phyloP scores from a whole-genome alignment of 2,797 vertebrate genomes.

The Falco berigora region DNA sequence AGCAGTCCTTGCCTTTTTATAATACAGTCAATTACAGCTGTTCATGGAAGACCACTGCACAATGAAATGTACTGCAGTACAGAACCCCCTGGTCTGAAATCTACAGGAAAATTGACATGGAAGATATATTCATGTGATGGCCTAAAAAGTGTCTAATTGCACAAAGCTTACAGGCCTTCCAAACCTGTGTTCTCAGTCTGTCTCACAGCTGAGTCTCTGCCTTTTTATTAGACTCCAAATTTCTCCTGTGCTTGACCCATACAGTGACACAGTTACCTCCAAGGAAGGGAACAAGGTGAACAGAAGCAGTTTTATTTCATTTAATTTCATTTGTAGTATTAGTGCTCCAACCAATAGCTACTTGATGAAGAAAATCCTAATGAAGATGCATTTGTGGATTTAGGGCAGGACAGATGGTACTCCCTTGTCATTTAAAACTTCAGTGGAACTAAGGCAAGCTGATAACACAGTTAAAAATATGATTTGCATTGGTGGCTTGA shows the following conservation, averaged over 20 bases:
- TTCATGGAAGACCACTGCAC: neutral
- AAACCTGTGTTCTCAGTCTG: neutral
- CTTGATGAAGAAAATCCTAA: neutral
- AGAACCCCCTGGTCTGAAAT: neutral
- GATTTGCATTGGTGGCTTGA: neutral
- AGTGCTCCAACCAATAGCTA: neutral
- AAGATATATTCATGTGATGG: too few relatives aligned
- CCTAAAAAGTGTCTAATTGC: neutral
- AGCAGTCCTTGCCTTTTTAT: neutral
- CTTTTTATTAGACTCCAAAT: neutral
- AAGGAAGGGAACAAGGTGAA: neutral
- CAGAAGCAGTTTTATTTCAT: neutral
- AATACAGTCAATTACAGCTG: neutral
- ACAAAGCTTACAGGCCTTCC: neutral
- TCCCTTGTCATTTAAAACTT: neutral
- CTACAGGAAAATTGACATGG: neutral
- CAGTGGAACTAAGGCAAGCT: neutral
- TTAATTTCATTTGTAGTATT: neutral
- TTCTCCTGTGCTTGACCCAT: neutral
- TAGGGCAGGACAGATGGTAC: neutral
- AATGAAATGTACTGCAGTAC: neutral
- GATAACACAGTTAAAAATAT: neutral
- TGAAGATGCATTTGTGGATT: neutral
- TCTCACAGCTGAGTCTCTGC: neutral
- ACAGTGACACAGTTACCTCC: neutral